Evolutionary conservation across 2,797 vertebrate genomes (phyloP).

Genomic region (Phrynocephalus vlangalii): DNA sequence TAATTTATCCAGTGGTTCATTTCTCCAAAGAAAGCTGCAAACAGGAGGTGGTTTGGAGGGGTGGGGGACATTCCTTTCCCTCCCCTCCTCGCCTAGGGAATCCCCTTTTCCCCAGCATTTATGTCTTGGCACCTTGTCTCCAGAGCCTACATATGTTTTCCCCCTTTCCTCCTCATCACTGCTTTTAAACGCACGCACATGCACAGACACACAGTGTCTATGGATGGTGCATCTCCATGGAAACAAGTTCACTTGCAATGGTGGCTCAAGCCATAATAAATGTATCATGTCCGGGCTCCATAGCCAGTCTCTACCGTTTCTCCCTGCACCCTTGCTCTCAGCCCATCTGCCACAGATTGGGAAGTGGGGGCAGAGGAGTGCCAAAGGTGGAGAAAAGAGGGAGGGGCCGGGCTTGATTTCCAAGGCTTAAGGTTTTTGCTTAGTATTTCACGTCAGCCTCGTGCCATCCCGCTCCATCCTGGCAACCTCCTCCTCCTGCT

Average conservation of each 20-base stretch:
- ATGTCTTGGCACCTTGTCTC: neutral
- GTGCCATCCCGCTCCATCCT: no score
- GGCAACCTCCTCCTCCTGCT: neutral
- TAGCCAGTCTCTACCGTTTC: neutral
- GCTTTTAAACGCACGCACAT: neutral
- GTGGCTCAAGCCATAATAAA: slow-evolving; percentile 11
- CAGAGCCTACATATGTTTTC: neutral
- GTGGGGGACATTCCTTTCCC: no score
- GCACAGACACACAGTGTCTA: neutral
- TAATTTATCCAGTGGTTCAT: neutral
- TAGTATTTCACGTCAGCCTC: neutral
- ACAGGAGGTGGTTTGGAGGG: neutral
- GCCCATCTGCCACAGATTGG: neutral
- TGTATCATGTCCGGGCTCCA: neutral
- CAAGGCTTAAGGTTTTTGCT: neutral
- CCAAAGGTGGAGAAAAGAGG: neutral
- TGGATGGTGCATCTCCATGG: slow-evolving; percentile 42
- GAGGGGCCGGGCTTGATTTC: neutral
- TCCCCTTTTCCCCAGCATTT: neutral
- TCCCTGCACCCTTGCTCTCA: neutral
- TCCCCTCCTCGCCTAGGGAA: neutral
- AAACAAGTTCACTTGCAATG: slow-evolving; percentile 11
- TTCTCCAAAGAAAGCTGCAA: neutral
- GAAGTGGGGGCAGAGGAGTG: neutral
- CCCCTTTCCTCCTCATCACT: no score